Evolutionary conservation across 2,797 vertebrate species (phyloP), one percentile per base, ranked within the genome.

Genomic region (Alcedo quadribrachys): DNA sequence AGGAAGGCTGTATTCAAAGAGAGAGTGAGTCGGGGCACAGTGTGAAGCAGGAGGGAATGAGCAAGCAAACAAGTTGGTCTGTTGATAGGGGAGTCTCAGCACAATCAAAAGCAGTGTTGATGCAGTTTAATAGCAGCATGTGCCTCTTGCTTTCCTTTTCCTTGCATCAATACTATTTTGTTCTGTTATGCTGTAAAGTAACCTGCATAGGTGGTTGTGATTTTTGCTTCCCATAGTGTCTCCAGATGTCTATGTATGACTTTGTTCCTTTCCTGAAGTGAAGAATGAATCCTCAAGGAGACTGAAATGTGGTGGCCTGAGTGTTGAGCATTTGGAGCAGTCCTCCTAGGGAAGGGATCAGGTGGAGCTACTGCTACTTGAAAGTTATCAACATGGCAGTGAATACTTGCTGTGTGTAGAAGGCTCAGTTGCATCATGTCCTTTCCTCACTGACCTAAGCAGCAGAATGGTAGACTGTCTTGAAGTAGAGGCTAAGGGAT

Each of bases 81-180:
- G 65, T 85, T 85, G 84, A 78, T 85, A 80, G 40, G 84, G 84
- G 79, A 94, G 86, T 85, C 86, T 94, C 86, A 87, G 76, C 81
- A 66, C 88, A 94, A 90, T 93, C 88, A 87, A 51, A 60, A 71
- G 43, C 54, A 76, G 45, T 69, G 76, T 92, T 94, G 70, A 58
- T 87, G 40, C 82, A 85, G 92, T 90, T 89, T 89, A 81, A 53
- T 81, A 85, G 76, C 66, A 42, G 82, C 70, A 46, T 15, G 22
- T 91, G 62, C 62, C 32, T 76, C 69, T 94, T 83, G 58, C 79
- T 81, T 94, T 90, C 50, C 71, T 91, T 86, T 85, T 75, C 35
- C 32, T 92, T 78, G 32, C 12, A 0, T 94, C 48, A 82, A 76
- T 90, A 66, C 66, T 69, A 4, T 66, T 93, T 94, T 68, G 32